Percentiles rank a stretch among this genome's conserved stretches.
Conservation (phyloP, 2,888 invertebrate genomes). For the Drymonia ruficornis region DNA sequence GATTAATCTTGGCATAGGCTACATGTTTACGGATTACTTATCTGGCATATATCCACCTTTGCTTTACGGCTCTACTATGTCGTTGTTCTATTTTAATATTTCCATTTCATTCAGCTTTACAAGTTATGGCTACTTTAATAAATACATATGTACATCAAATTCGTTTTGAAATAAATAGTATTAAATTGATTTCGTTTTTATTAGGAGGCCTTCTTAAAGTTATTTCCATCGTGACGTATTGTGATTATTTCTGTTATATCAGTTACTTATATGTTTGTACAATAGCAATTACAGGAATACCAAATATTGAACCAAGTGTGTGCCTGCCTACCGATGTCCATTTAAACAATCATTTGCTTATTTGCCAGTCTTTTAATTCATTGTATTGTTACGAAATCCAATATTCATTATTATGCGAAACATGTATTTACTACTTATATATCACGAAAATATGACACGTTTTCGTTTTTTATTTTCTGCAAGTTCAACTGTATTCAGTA, state of each 20-base stretch:
- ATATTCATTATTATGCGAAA: neutral
- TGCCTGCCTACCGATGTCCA: neutral
- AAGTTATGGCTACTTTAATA: slow-evolving; percentile 14
- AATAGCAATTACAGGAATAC: neutral
- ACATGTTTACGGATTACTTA: slow-evolving; percentile 51
- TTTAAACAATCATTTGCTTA: neutral
- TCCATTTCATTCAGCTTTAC: slow-evolving; percentile 43
- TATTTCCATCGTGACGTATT: too few relatives aligned
- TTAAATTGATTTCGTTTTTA: too few relatives aligned
- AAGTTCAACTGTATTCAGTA: neutral
- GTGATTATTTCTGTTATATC: neutral
- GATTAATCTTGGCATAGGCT: slow-evolving; percentile 50
- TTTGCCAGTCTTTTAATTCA: neutral
- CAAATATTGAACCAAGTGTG: neutral
- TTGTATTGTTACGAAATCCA: slow-evolving; percentile 8
- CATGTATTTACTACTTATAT: neutral
- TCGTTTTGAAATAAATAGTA: neutral
- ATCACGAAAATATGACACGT: neutral
- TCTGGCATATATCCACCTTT: slow-evolving; percentile 53
- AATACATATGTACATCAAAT: neutral
- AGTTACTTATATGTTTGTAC: too few relatives aligned
- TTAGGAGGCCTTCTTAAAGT: too few relatives aligned
- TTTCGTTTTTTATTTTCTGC: neutral
- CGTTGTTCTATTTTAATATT: slow-evolving; percentile 40
- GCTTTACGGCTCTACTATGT: slow-evolving; percentile 52